phyloP scores from a whole-genome alignment of 2,888 invertebrate species.

The Creontiades dilutus region DNA sequence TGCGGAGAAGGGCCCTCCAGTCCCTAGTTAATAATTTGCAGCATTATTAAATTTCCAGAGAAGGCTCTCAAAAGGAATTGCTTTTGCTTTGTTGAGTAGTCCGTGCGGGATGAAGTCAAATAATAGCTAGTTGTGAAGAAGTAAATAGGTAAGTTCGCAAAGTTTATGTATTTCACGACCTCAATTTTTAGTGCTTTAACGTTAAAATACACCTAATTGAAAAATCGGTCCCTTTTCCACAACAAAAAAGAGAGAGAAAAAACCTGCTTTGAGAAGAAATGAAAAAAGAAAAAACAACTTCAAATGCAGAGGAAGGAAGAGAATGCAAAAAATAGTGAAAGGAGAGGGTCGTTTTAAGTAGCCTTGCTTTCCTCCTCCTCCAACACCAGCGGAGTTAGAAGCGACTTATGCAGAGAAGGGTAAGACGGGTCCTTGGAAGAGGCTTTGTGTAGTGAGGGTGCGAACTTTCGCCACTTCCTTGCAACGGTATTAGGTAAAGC shows the following conservation, averaged over 20 bases:
- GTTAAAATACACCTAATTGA: not conserved
- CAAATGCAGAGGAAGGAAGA: not conserved
- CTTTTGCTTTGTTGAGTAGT: too few relatives aligned
- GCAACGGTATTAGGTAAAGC: not conserved
- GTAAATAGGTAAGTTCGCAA: not conserved
- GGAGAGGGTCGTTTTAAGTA: slow-evolving; percentile 14
- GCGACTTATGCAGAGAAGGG: slow-evolving; percentile 29
- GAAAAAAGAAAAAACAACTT: not conserved
- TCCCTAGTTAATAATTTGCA: too few relatives aligned
- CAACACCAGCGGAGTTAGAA: not conserved
- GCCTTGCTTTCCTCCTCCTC: not conserved
- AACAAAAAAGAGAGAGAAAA: not conserved
- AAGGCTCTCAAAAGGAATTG: too few relatives aligned
- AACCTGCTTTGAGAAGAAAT: not conserved
- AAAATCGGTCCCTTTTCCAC: not conserved
- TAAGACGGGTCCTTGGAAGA: slow-evolving; percentile 25
- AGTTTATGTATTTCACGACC: not conserved
- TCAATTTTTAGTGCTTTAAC: not conserved
- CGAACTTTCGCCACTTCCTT: not conserved
- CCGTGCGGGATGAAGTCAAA: not conserved
- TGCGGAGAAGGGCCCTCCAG: too few relatives aligned
- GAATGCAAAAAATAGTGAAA: not conserved
- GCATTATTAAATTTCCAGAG: too few relatives aligned
- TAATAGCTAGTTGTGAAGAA: not conserved
- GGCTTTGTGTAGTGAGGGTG: slow-evolving; percentile 17